Percentiles rank a stretch among this genome's conserved stretches.
Evolutionary conservation across 2,888 invertebrate genomes (phyloP).

Genomic region (Hanleya hanleyi): DNA sequence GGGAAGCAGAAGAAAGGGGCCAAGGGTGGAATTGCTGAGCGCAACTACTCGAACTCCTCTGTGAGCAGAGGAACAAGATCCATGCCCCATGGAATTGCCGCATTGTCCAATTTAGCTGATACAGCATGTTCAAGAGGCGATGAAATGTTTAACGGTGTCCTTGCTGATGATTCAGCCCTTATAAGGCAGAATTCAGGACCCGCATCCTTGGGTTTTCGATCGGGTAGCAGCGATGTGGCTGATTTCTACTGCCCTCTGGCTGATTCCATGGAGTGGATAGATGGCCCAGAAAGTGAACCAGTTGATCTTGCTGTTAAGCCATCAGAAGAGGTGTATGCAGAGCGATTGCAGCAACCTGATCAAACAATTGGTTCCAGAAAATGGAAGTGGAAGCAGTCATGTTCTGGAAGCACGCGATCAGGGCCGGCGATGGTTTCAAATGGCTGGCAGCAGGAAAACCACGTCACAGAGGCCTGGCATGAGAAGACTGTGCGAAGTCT

Average conservation of each 20-base stretch:
- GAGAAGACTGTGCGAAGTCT: background rate
- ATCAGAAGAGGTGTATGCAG: background rate
- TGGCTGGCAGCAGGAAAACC: background rate
- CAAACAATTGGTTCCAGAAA: background rate
- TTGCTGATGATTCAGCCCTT: too few species aligned
- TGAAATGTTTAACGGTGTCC: too few species aligned
- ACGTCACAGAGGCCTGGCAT: background rate
- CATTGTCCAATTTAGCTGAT: too few species aligned
- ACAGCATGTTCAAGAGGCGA: too few species aligned
- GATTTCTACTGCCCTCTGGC: constrained; percentile 1
- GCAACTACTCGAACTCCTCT: too few species aligned
- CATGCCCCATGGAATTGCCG: too few species aligned
- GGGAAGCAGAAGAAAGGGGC: too few species aligned
- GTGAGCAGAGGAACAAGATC: too few species aligned
- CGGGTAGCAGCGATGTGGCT: background rate
- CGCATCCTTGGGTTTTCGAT: too few species aligned
- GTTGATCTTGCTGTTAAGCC: background rate
- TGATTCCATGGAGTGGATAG: background rate
- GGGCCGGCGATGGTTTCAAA: background rate
- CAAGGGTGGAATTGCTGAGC: too few species aligned
- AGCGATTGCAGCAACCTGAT: background rate
- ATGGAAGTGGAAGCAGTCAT: background rate
- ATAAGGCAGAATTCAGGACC: too few species aligned
- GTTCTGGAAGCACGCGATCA: background rate
- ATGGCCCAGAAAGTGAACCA: background rate